Evolutionary conservation across 2,888 invertebrate genomes (phyloP), one percentile per base, ranked within the genome.

Genomic region (Aphidoletes aphidimyza): DNA sequence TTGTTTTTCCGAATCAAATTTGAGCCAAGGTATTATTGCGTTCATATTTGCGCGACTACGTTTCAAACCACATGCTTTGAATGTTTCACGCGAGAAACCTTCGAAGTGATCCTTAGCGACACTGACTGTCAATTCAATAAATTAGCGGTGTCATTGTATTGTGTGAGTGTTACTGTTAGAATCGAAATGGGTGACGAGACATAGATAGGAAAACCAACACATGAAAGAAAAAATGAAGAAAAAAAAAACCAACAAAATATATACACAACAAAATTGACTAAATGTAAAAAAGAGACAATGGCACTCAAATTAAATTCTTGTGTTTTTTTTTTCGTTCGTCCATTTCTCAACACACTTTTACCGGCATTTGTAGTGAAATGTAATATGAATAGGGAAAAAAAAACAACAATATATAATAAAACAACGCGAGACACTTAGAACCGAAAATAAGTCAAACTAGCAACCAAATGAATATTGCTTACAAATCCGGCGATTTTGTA

Each of bases 401-500:
- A 14, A 17, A 47, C 47, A 17, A 47, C 2, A 47, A 19, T 19
- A 47, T 17, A 47, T 47, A 17, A 47, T 17, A 47, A 47, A 47
- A 54, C n/a, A 5, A 26, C 5, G 26, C 22, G 5, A 2, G 26
- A 54, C 54, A 54, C 54, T 54, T 11, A 26, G 54, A 54, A 54
- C 26, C 54, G 54, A 54, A 54, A 26, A 54, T 54, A 34, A 30
- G 30, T 9, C 30, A 2, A 69, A 30, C 69, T 30, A 30, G 14
- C 54, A 14, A 69, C 34, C 69, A 69, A 69, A 69, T 69, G 34
- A 69, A 69, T 69, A 69, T 69, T 34, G 30, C n/a, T 30, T 14
- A 69, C 69, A 69, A 69, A 69, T 69, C 34, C 69, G 14, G n/a
- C 54, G 26, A 54, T 54, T 54, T 54, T 54, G 54, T 54, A 54